phyloP scores from a whole-genome alignment of 2,113 vertebrate species.

The Anseranas semipalmata region DNA sequence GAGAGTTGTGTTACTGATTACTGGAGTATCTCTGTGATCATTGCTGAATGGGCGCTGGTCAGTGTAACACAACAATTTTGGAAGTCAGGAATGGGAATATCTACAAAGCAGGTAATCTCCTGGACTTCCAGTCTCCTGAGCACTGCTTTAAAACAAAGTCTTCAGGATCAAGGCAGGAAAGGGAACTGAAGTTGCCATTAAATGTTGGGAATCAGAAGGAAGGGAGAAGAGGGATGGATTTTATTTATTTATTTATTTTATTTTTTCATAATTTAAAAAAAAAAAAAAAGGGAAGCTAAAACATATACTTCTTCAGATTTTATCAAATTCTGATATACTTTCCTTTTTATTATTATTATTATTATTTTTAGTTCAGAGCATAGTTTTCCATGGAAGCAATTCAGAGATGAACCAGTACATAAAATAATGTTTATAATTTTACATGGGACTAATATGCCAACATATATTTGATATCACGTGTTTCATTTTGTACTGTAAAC shows the following conservation, averaged over 20 bases:
- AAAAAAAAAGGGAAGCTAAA: not conserved
- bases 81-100: not conserved
- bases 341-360: not conserved
- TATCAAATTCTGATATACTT: not conserved
- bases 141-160: not conserved
- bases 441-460: not conserved
- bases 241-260: too few relatives aligned
- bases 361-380: not conserved
- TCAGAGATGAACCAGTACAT: not conserved
- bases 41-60: not conserved
- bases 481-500: not conserved
- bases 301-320: not conserved
- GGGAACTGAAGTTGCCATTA: not conserved
- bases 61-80: not conserved
- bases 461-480: not conserved
- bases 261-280: not conserved
- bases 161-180: not conserved
- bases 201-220: not conserved
- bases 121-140: not conserved
- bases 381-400: not conserved
- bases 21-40: not conserved
- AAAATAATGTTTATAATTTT: not conserved
- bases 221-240: accelerated
- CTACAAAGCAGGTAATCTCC: not conserved
- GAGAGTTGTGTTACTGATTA: not conserved